Conservation (phyloP, 2,888 invertebrate species). For the Hyposoter didymator region DNA sequence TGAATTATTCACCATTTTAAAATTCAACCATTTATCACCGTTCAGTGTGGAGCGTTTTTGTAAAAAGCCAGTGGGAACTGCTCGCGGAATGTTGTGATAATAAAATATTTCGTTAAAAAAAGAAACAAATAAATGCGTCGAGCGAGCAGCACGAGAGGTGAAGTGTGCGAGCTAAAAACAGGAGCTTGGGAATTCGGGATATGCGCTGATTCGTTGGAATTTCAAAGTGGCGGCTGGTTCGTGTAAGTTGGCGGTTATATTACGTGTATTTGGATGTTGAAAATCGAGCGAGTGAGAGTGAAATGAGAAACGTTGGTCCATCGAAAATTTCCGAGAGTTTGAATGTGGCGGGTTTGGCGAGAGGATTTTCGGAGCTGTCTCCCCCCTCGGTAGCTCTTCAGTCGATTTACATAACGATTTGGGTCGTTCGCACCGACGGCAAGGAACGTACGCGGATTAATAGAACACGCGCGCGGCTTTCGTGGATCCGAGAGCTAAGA, state of each 20-base stretch:
- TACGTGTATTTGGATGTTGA: conserved; percentile 23
- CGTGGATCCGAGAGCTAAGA: conserved; percentile 37
- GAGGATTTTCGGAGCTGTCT: conserved; percentile 46
- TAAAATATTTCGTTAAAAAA: conserved; percentile 44
- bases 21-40: neutral
- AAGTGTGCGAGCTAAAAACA: conserved; percentile 43
- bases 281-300: conserved; percentile 6
- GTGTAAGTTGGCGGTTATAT: conserved; percentile 38
- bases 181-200: conserved; percentile 58
- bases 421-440: conserved; percentile 75
- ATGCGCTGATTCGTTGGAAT: conserved; percentile 64
- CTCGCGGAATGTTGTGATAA: conserved; percentile 6
- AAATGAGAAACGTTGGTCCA: neutral
- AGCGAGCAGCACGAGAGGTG: conserved; percentile 5
- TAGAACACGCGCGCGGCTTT: conserved; percentile 32
- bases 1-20: neutral
- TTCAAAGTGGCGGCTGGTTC: conserved; percentile 52
- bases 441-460: conserved; percentile 23
- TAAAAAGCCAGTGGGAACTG: neutral
- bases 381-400: conserved; percentile 67
- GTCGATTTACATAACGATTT: conserved; percentile 78
- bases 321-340: conserved; percentile 49
- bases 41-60: neutral
- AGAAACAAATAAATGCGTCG: conserved; percentile 2
- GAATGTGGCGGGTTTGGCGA: conserved; percentile 64